Evolutionary conservation across 2,113 vertebrate genomes (phyloP), one percentile per base, ranked within the genome.

Genomic region (Pionites leucogaster): DNA sequence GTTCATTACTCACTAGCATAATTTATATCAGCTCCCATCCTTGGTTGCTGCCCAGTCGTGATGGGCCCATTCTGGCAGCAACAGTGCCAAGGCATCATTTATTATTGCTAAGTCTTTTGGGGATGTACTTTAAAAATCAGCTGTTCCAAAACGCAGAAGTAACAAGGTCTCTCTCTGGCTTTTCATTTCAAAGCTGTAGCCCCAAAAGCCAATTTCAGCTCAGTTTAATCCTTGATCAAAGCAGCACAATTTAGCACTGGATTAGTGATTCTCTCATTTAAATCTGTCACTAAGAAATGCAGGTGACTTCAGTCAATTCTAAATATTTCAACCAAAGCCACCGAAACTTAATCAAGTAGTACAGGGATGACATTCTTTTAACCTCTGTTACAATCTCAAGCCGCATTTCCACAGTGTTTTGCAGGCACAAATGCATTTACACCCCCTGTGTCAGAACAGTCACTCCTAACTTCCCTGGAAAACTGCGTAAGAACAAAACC

Each of bases 201-300:
- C 92, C 60, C 79, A 88, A 89, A 90, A 96, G 77, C 64, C 68
- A 94, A 13, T 88, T 96, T 65, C 76, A 92, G 87, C 71, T 95
- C 88, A 74, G 68, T 74, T 93, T 96, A 97, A 97, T 97, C 95
- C 97, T 92, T 94, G 96, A 97, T 97, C 97, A 97, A 97, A 97
- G 97, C 72, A 87, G 87, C 72, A 82, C 17, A 92, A 72, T 88
- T 96, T 91, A 95, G 82, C 78, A 83, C 5, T 84, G 78, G 93
- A 97, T 97, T 97, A 97, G 88, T 9, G n/a, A 85, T 88, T 82
- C 59, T 84, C 67, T 39, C 72, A 91, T 93, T 96, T 96, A 93
- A 96, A 92, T 84, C 52, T 85, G 72, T 85, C 84, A 78, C 79
- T 92, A 86, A 88, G 81, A 96, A 93, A 95, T 41, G 39, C 35